Conservation (phyloP, 35 echinoderm and acorn worm genomes). For the Lytechinus variegatus region DNA sequence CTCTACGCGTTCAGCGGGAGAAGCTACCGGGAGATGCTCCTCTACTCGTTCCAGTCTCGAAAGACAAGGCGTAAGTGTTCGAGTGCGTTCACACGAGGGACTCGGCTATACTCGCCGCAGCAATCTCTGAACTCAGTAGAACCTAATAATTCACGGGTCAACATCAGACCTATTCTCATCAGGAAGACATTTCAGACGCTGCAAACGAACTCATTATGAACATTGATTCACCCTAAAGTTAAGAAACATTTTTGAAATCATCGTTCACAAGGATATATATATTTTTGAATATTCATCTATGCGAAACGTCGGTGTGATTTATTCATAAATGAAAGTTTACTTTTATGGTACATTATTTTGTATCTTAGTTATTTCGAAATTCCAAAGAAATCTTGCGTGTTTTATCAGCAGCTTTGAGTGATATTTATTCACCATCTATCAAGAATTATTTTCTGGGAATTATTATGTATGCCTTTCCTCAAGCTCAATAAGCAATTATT, state of each 20-base stretch:
- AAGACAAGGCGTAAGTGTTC: not conserved
- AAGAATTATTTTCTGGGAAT: too few species aligned
- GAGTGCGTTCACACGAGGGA: slow-evolving; percentile 28
- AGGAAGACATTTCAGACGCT: slow-evolving; percentile 6
- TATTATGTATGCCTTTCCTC: too few species aligned
- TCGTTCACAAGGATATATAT: not conserved
- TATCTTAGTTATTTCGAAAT: not conserved
- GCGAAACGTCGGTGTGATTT: not conserved
- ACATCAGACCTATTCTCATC: not conserved
- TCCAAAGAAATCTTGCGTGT: not conserved
- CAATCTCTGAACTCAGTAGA: slow-evolving; percentile 18
- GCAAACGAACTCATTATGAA: slow-evolving; percentile 2
- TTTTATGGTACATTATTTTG: too few species aligned
- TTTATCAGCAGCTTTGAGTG: too few species aligned
- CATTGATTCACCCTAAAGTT: not conserved
- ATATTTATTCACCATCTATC: too few species aligned
- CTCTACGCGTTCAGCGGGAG: slow-evolving; percentile 95
- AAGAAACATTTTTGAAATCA: not conserved
- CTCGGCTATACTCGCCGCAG: slow-evolving; percentile 29
- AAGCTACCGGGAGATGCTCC: slow-evolving; percentile 73
- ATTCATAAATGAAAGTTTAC: not conserved
- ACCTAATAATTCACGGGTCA: not conserved
- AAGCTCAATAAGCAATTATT: too few species aligned
- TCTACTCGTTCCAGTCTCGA: slow-evolving; percentile 44
- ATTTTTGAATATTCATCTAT: not conserved